These are phyloP conservation scores for Antechinus flavipes DNA, from an alignment of 2,113 vertebrate species.

Conservation along the genomic window DNA sequence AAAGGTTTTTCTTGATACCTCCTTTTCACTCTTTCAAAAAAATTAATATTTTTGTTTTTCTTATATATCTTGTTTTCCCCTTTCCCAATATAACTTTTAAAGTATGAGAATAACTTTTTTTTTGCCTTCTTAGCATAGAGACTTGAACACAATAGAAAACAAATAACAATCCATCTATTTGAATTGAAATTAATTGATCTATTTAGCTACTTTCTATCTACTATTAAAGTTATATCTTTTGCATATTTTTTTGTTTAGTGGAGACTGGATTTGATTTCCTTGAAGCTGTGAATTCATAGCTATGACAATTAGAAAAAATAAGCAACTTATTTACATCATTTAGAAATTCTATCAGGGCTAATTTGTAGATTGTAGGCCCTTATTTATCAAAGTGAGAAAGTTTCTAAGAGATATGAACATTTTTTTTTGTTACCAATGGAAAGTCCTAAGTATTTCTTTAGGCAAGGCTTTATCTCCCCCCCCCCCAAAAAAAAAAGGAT, in stretches of 20 bases:
- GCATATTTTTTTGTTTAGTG: background rate
- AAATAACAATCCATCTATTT: background rate
- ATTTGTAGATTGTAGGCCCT: conserved; percentile 45
- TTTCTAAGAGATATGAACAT: conserved; percentile 40
- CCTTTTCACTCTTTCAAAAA: background rate
- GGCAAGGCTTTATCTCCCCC: background rate
- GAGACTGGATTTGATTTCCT: conserved; percentile 55
- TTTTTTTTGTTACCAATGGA: conserved; percentile 26
- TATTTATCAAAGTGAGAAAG: conserved; percentile 32
- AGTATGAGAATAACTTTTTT: background rate
- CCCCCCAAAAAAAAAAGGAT: background rate
- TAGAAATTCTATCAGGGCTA: conserved; percentile 56
- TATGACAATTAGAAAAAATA: conserved; percentile 22
- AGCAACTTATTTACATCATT: conserved; percentile 65
- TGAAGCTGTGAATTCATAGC: conserved; percentile 58
- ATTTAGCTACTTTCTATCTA: background rate
- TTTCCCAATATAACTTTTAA: background rate
- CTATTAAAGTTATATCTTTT: conserved; percentile 28
- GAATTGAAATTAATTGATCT: background rate
- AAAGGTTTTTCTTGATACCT: background rate
- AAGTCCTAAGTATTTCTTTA: conserved; percentile 64
- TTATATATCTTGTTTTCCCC: background rate
- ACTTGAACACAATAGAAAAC: background rate
- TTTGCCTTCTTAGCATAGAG: background rate
- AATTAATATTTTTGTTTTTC: background rate